Percentiles rank a stretch among this genome's conserved stretches.
Conservation (phyloP, 2,797 vertebrate genomes). For the Melanotaenia pygmaea region DNA sequence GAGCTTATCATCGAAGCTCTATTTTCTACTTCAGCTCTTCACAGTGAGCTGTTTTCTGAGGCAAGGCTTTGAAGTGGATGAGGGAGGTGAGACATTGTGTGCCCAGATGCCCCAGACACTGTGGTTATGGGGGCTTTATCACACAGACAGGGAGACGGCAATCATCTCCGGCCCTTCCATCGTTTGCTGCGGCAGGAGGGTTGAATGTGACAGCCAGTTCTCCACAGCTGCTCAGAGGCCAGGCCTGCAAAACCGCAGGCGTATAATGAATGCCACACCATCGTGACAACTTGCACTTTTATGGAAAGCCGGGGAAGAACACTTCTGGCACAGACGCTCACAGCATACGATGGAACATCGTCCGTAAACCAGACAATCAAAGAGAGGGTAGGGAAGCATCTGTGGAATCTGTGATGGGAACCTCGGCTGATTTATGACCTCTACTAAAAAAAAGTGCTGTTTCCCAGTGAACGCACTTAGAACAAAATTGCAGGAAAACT, state of each 20-base stretch:
- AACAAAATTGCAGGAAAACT: conserved; percentile 42
- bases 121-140: conserved; percentile 65
- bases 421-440: conserved; percentile 59
- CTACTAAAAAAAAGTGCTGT: conserved; percentile 43
- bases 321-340: conserved; percentile 48
- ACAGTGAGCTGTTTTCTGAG: conserved; percentile 53
- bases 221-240: conserved; percentile 62
- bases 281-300: conserved; percentile 78
- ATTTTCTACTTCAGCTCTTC: conserved; percentile 59
- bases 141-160: conserved; percentile 46
- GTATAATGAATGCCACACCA: conserved; percentile 75
- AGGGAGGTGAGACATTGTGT: conserved; percentile 48
- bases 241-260: conserved; percentile 58
- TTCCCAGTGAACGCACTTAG: conserved; percentile 47
- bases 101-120: conserved; percentile 64
- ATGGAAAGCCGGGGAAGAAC: conserved; percentile 70
- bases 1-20: conserved; percentile 53
- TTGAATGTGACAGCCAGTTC: conserved; percentile 54
- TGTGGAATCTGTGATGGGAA: conserved; percentile 57
- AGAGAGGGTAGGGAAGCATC: conserved; percentile 61
- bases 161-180: conserved; percentile 53
- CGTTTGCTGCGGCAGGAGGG: conserved; percentile 46
- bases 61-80: conserved; percentile 70
- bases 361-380: conserved; percentile 76
- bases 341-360: conserved; percentile 60